phyloP scores from a whole-genome alignment of 2,888 invertebrate genomes.

The Chrysolina americana region DNA sequence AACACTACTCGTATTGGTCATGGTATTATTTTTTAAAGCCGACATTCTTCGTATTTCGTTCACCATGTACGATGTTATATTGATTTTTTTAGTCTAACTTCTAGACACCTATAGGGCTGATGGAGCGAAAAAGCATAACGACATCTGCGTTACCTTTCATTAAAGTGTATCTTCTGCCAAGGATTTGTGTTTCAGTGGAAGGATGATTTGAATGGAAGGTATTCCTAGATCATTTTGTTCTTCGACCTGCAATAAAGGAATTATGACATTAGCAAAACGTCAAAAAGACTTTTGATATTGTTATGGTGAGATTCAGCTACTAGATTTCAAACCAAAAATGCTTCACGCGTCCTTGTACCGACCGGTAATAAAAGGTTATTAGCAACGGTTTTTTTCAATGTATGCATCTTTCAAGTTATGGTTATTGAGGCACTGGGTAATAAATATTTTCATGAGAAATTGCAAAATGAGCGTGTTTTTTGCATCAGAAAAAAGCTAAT shows the following conservation, averaged over 20 bases:
- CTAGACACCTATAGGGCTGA: neutral
- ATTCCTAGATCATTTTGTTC: neutral
- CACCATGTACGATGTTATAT: slow-evolving; percentile 40
- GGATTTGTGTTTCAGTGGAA: slow-evolving; percentile 8
- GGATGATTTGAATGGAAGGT: slow-evolving; percentile 11
- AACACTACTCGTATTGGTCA: slow-evolving; percentile 35
- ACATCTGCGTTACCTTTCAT: slow-evolving; percentile 11
- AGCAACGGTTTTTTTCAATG: too few species aligned
- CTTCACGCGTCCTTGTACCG: too few species aligned
- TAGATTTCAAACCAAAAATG: too few species aligned
- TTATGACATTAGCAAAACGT: slow-evolving; percentile 9
- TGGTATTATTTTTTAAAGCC: slow-evolving; percentile 32
- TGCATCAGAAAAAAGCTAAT: too few species aligned
- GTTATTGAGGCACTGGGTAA: too few species aligned
- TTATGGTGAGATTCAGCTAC: too few species aligned
- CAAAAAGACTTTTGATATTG: slow-evolving; percentile 17
- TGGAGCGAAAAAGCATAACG: neutral
- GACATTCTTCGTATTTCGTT: slow-evolving; percentile 37
- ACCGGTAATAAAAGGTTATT: too few species aligned
- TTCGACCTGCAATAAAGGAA: slow-evolving; percentile 5
- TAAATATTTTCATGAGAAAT: too few species aligned
- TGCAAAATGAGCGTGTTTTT: too few species aligned
- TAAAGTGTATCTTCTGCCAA: neutral
- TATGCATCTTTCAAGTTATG: too few species aligned
- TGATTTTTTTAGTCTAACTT: slow-evolving; percentile 6